Evolutionary conservation across 2,888 invertebrate genomes (phyloP).

Genomic region (Himalopsyche anomala): DNA sequence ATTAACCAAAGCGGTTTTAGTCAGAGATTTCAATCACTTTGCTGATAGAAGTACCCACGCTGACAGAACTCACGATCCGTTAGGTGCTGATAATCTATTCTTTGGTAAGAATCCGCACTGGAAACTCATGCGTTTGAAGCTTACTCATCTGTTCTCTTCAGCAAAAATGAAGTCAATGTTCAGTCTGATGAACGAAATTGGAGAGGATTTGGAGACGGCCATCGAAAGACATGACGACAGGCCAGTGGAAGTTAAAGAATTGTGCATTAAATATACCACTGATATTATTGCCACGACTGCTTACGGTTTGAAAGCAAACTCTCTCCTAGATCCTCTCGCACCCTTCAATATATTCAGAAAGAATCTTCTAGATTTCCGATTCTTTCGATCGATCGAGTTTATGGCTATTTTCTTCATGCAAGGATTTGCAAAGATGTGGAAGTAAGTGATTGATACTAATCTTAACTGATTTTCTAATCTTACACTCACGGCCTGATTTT

Average conservation of each 20-base stretch:
- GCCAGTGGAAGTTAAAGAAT: slow-evolving; percentile 63
- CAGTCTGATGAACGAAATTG: slow-evolving; percentile 65
- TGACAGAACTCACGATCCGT: slow-evolving; percentile 67
- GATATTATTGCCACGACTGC: slow-evolving; percentile 65
- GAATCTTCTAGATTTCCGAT: slow-evolving; percentile 62
- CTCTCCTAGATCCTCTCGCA: slow-evolving; percentile 59
- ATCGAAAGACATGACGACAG: slow-evolving; percentile 53
- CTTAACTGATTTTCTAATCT: not conserved
- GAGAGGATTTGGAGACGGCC: slow-evolving; percentile 62
- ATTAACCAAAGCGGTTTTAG: slow-evolving; percentile 67
- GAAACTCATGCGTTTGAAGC: slow-evolving; percentile 67
- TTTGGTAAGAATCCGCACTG: slow-evolving; percentile 67
- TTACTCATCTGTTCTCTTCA: slow-evolving; percentile 67
- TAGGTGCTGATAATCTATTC: slow-evolving; percentile 67
- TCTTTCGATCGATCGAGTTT: slow-evolving; percentile 61
- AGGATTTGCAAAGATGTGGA: slow-evolving; percentile 61
- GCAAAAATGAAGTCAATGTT: slow-evolving; percentile 68
- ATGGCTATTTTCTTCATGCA: slow-evolving; percentile 65
- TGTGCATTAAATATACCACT: slow-evolving; percentile 62
- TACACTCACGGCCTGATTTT: not conserved
- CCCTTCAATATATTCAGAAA: slow-evolving; percentile 65
- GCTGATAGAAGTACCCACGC: slow-evolving; percentile 67
- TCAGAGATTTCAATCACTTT: slow-evolving; percentile 68
- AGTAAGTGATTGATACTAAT: slow-evolving; percentile 51
- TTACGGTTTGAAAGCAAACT: slow-evolving; percentile 64